phyloP scores from a whole-genome alignment of 1,140 invertebrate species.

The Diploscapter pachys region DNA sequence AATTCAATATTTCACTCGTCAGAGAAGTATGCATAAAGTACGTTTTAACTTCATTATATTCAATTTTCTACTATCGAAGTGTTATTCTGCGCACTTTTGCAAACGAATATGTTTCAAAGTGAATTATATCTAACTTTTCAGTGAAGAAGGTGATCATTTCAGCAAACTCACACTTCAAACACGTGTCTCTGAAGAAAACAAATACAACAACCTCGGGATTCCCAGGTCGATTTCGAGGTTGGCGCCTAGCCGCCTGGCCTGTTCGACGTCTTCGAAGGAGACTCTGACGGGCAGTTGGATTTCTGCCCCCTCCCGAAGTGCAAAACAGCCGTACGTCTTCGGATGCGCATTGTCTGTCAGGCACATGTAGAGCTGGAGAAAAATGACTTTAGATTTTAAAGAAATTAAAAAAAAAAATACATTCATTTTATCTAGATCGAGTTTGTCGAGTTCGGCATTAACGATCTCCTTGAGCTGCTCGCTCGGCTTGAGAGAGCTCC shows the following conservation, averaged over 20 bases:
- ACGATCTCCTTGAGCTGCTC: constrained; percentile 31
- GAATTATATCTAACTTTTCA: constrained; percentile 33
- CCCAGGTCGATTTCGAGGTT: constrained; percentile 36
- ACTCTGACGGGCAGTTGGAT: constrained; percentile 35
- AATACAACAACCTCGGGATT: constrained; percentile 18
- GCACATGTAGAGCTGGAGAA: constrained; percentile 12
- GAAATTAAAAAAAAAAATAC: too few species aligned
- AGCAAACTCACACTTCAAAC: too few species aligned
- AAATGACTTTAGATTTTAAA: background rate
- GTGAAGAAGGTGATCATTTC: background rate
- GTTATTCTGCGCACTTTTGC: too few species aligned
- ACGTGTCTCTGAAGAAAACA: constrained; percentile 10
- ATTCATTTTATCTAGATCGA: background rate
- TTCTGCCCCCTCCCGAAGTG: constrained; percentile 29
- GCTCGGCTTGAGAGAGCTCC: constrained; percentile 17
- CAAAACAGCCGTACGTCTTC: constrained; percentile 31
- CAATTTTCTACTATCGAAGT: too few species aligned
- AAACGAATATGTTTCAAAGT: background rate
- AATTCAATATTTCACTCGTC: too few species aligned
- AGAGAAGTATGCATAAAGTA: too few species aligned
- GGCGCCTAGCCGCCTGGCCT: constrained; percentile 30
- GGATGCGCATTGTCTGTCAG: constrained; percentile 34
- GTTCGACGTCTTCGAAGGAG: constrained; percentile 33
- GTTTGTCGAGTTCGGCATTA: constrained; percentile 29
- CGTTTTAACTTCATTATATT: too few species aligned